Conservation (phyloP, 2,797 vertebrate species). For the Danio albolineatus region DNA sequence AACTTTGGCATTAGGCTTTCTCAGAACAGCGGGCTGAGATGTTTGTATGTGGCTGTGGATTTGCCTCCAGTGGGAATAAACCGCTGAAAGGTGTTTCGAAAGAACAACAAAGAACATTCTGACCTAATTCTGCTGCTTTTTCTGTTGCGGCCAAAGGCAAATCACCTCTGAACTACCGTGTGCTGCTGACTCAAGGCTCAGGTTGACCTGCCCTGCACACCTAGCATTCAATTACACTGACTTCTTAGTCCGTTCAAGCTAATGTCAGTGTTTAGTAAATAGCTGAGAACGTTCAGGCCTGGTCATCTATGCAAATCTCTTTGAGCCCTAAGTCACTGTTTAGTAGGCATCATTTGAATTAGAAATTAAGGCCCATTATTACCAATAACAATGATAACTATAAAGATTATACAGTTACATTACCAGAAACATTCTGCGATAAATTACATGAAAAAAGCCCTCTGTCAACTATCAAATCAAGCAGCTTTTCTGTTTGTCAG, state of each 20-base stretch:
- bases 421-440: no score
- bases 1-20: slow-evolving; percentile 3
- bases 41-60: slow-evolving; percentile 4
- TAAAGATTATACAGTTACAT: no score
- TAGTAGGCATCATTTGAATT: neutral
- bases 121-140: slow-evolving; percentile 36
- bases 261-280: slow-evolving; percentile 14
- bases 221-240: slow-evolving; percentile 10
- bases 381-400: no score
- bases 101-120: slow-evolving; percentile 16
- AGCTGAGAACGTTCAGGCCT: neutral
- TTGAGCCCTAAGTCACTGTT: neutral
- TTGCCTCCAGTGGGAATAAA: slow-evolving; percentile 4
- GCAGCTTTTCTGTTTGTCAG: no score
- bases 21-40: neutral
- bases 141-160: slow-evolving; percentile 28
- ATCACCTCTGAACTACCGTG: slow-evolving; percentile 23
- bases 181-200: slow-evolving; percentile 33
- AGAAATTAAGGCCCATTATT: neutral
- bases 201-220: slow-evolving; percentile 4
- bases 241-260: neutral
- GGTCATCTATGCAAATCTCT: slow-evolving; percentile 1
- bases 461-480: no score
- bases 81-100: slow-evolving; percentile 9
- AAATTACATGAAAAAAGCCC: no score